phyloP scores from a whole-genome alignment of 2,113 vertebrate genomes.

The Nothobranchius furzeri region DNA sequence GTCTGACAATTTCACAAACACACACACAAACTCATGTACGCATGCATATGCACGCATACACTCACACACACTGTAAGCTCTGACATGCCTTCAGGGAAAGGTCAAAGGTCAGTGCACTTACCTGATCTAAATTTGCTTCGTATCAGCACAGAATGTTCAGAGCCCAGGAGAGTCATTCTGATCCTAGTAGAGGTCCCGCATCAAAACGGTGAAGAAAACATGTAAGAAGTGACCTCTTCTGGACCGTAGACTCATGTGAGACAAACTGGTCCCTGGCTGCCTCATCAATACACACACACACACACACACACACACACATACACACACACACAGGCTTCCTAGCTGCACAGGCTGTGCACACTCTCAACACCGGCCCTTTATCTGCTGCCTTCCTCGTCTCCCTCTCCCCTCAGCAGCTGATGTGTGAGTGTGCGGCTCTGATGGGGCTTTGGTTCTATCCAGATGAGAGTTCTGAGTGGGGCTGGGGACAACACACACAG shows the following conservation, averaged over 20 bases:
- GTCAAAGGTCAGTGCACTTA: constrained; percentile 72
- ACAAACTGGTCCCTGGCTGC: constrained; percentile 44
- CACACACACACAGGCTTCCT: neutral
- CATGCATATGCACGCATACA: too few relatives aligned
- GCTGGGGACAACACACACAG: constrained; percentile 77
- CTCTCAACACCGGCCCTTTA: constrained; percentile 11
- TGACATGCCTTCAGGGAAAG: neutral
- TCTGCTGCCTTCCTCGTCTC: constrained; percentile 26
- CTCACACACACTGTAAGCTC: too few relatives aligned
- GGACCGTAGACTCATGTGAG: constrained; percentile 60
- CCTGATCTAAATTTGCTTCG: constrained; percentile 99
- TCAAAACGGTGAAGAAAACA: constrained; percentile 66
- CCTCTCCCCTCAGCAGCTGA: constrained; percentile 49
- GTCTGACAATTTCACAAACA: neutral
- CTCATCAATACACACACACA: constrained; percentile 41
- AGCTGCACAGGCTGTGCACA: constrained; percentile 7
- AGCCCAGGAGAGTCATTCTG: constrained; percentile 97
- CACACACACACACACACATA: too few relatives aligned
- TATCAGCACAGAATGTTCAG: constrained; percentile 97
- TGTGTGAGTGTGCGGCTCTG: constrained; percentile 52
- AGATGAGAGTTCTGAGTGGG: constrained; percentile 81
- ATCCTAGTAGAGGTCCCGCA: constrained; percentile 81
- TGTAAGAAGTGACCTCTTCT: constrained; percentile 42
- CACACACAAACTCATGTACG: too few relatives aligned
- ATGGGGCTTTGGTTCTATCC: constrained; percentile 84